Evolutionary conservation across 2,113 vertebrate genomes (phyloP).

Genomic region (Atractosteus spatula): DNA sequence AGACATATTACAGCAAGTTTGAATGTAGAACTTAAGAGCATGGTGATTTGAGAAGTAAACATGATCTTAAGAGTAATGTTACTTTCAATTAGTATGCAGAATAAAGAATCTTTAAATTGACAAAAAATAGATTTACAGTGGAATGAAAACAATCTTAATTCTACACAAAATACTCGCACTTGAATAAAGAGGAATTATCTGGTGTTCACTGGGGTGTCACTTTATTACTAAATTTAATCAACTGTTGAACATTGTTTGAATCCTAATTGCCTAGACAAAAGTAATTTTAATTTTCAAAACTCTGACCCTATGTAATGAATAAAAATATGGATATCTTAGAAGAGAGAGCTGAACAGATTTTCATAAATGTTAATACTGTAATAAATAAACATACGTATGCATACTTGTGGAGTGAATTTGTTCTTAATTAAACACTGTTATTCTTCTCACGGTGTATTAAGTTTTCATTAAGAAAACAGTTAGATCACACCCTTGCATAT

Average conservation of each 20-base stretch:
- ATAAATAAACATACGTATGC: slow-evolving; percentile 23
- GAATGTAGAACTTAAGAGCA: too few species aligned
- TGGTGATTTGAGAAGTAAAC: too few species aligned
- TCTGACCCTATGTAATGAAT: slow-evolving; percentile 23
- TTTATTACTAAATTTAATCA: slow-evolving; percentile 23
- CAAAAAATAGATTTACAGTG: too few species aligned
- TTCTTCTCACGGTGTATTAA: slow-evolving; percentile 14
- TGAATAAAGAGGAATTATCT: too few species aligned
- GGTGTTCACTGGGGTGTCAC: slow-evolving; percentile 23
- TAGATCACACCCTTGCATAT: not conserved
- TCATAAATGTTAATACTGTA: slow-evolving; percentile 28
- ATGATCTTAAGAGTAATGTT: too few species aligned
- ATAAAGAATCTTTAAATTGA: too few species aligned
- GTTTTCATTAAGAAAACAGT: slow-evolving; percentile 24
- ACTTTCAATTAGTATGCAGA: too few species aligned
- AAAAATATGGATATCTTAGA: slow-evolving; percentile 12
- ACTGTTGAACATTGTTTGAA: slow-evolving; percentile 20
- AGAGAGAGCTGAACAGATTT: slow-evolving; percentile 24
- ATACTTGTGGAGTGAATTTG: slow-evolving; percentile 19
- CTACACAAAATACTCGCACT: too few species aligned
- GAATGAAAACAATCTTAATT: too few species aligned
- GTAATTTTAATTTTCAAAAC: slow-evolving; percentile 23
- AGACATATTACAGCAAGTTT: too few species aligned
- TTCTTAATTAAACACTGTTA: slow-evolving; percentile 23
- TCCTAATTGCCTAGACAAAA: slow-evolving; percentile 19